A percentile compares a stretch with the other conserved stretches of the same genome.
phyloP scores from a whole-genome alignment of 2,113 vertebrate genomes.

The Syngnathus typhle region DNA sequence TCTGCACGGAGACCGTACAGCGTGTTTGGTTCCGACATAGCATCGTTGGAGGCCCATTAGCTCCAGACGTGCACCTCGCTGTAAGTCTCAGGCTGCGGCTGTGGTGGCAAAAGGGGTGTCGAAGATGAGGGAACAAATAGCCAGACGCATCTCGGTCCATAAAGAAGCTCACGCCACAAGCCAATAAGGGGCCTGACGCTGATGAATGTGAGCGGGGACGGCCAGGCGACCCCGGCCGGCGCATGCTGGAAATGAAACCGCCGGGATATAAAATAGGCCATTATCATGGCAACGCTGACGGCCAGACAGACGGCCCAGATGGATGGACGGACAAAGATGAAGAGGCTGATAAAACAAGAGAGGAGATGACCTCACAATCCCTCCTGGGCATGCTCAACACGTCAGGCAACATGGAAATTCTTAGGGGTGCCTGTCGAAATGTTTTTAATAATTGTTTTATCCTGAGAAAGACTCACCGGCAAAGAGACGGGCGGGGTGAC shows the following conservation, averaged over 20 bases:
- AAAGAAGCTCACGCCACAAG: slow-evolving; percentile 71
- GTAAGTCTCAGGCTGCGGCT: slow-evolving; percentile 70
- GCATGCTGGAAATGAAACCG: slow-evolving; percentile 74
- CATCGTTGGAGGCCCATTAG: slow-evolving; percentile 69
- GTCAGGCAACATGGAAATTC: not conserved
- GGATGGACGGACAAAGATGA: slow-evolving; percentile 62
- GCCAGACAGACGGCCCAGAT: slow-evolving; percentile 65
- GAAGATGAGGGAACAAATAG: slow-evolving; percentile 69
- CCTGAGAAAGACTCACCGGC: slow-evolving; percentile 71
- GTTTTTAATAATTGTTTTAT: too few species aligned
- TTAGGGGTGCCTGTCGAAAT: too few species aligned
- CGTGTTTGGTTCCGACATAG: slow-evolving; percentile 41
- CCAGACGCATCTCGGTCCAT: slow-evolving; percentile 70
- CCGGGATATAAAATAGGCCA: slow-evolving; percentile 75
- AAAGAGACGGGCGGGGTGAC: slow-evolving; percentile 88
- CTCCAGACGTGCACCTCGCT: slow-evolving; percentile 57
- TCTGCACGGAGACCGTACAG: slow-evolving; percentile 27
- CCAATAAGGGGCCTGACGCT: slow-evolving; percentile 76
- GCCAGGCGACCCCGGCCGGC: slow-evolving; percentile 69
- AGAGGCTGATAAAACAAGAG: slow-evolving; percentile 40
- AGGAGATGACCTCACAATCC: not conserved
- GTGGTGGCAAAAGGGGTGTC: slow-evolving; percentile 46
- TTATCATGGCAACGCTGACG: slow-evolving; percentile 68
- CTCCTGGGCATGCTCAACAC: not conserved
- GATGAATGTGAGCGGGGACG: slow-evolving; percentile 75